These are phyloP conservation scores for Metallyticus violacea DNA, from an alignment of 2,888 invertebrate species.

Conservation along the genomic window DNA sequence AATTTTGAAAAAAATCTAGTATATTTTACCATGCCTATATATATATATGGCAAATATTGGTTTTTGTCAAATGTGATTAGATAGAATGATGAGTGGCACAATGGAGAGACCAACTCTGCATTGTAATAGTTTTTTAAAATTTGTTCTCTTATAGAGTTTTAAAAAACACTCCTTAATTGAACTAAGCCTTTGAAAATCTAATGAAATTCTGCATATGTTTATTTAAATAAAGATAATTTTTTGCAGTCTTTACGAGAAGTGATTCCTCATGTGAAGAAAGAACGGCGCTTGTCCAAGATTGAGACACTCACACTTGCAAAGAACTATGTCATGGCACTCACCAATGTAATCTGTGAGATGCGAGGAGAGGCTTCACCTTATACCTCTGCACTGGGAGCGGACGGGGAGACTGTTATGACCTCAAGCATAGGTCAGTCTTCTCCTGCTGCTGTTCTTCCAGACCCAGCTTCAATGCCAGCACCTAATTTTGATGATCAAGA, in stretches of 20 bases:
- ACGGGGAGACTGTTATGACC: neutral
- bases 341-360: slow-evolving; percentile 77
- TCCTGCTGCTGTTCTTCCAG: slow-evolving; percentile 12
- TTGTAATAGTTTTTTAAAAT: too few species aligned
- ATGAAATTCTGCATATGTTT: too few species aligned
- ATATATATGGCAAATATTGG: too few species aligned
- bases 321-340: slow-evolving; percentile 79
- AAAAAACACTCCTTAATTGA: too few species aligned
- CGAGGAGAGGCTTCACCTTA: slow-evolving; percentile 67
- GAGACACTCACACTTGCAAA: slow-evolving; percentile 77
- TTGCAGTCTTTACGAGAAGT: slow-evolving; percentile 70
- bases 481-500: slow-evolving; percentile 16
- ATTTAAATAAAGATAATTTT: neutral
- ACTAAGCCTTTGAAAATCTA: too few species aligned
- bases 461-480: slow-evolving; percentile 11
- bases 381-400: slow-evolving; percentile 43
- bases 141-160: too few species aligned
- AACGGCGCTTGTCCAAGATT: slow-evolving; percentile 73
- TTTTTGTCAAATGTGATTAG: too few species aligned
- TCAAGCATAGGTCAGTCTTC: slow-evolving; percentile 5
- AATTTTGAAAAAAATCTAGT: too few species aligned
- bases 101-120: too few species aligned
- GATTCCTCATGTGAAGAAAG: slow-evolving; percentile 76
- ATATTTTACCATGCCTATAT: too few species aligned
- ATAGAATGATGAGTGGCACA: too few species aligned